Conservation (phyloP, 2,113 vertebrate genomes). For the Oplegnathus fasciatus region DNA sequence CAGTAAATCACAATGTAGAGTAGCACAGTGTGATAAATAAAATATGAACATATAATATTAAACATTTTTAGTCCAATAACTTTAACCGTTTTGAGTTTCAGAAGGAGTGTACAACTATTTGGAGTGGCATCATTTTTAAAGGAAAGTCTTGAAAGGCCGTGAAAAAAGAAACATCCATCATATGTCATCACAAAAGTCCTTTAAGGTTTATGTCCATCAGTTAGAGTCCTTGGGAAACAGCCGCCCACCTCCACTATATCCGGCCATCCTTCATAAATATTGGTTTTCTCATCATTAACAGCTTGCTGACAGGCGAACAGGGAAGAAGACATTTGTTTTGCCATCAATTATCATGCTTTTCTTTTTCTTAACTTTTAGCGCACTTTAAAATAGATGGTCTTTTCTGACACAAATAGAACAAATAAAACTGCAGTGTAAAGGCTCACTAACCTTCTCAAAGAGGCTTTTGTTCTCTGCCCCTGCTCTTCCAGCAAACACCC, state of each 20-base stretch:
- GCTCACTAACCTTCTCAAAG: slow-evolving; percentile 89
- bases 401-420: slow-evolving; percentile 56
- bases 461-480: slow-evolving; percentile 80
- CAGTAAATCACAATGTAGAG: neutral
- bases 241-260: slow-evolving; percentile 86
- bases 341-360: neutral
- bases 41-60: neutral
- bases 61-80: neutral
- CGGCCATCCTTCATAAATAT: slow-evolving; percentile 90
- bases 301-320: slow-evolving; percentile 74
- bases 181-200: neutral
- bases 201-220: neutral
- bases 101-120: neutral
- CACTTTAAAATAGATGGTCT: slow-evolving; percentile 49
- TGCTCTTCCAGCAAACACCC: slow-evolving; percentile 90
- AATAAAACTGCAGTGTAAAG: slow-evolving; percentile 4
- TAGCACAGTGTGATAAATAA: neutral
- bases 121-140: neutral
- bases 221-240: slow-evolving; percentile 83
- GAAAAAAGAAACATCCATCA: neutral
- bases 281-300: slow-evolving; percentile 81
- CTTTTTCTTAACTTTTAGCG: neutral
- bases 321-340: slow-evolving; percentile 33
- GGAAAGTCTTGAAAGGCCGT: neutral
- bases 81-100: neutral